Evolutionary conservation across 2,113 vertebrate genomes (phyloP).

Genomic region (Rhinolophus ferrumequinum): DNA sequence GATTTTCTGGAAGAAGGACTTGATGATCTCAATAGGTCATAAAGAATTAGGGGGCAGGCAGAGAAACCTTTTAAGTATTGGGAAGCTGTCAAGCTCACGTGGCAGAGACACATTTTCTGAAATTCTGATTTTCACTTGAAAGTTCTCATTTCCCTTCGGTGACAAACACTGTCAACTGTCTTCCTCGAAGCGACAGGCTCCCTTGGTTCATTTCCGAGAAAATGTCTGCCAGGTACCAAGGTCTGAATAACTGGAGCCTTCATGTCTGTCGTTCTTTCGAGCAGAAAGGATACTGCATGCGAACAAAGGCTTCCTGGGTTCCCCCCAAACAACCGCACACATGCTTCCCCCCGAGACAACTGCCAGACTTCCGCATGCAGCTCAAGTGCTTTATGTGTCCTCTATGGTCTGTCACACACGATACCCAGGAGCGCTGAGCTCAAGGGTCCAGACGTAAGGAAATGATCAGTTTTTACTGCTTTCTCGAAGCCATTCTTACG

Average conservation of each 20-base stretch:
- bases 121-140: not conserved
- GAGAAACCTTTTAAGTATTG: not conserved
- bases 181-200: conserved; percentile 16
- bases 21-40: not conserved
- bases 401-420: rapidly evolving
- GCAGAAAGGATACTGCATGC: not conserved
- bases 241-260: not conserved
- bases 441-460: not conserved
- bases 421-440: not conserved
- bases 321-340: not conserved
- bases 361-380: not conserved
- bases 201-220: conserved; percentile 42
- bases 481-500: not conserved
- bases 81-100: not conserved
- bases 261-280: conserved; percentile 39
- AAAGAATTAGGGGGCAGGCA: conserved; percentile 9
- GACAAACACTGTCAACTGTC: not conserved
- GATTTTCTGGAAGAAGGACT: not conserved
- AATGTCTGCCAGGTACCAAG: conserved; percentile 30
- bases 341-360: not conserved
- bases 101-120: not conserved
- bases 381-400: not conserved
- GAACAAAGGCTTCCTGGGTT: not conserved
- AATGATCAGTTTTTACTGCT: not conserved
- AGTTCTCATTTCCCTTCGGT: conserved; percentile 39